These are phyloP conservation scores for Temnopleurus reevesii DNA, from an alignment of 53 echinoderm and acorn worm genomes.

Conservation along the genomic window DNA sequence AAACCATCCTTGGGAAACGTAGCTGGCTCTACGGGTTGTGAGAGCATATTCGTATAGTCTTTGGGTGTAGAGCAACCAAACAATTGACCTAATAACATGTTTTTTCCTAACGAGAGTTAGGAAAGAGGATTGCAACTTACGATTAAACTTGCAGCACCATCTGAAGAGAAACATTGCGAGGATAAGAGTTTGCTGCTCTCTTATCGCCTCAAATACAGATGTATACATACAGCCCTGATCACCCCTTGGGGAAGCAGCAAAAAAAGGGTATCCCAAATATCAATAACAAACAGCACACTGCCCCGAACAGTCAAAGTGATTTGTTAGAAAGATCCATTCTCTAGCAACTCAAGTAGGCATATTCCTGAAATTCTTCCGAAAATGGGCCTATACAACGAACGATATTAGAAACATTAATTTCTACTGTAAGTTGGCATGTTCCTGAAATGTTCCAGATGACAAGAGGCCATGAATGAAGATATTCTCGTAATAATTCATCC, in stretches of 20 bases:
- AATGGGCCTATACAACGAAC: background rate
- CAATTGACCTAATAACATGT: no score
- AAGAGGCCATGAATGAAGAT: background rate
- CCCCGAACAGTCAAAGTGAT: no score
- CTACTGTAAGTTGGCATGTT: background rate
- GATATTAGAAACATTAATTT: background rate
- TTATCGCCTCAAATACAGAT: background rate
- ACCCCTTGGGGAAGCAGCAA: constrained; percentile 13
- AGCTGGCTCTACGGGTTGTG: no score
- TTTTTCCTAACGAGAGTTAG: background rate
- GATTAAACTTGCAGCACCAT: constrained; percentile 22
- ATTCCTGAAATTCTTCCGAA: no score
- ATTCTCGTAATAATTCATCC: background rate
- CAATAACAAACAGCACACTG: background rate
- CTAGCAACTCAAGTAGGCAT: no score
- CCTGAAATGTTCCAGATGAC: background rate
- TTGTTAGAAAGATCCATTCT: no score
- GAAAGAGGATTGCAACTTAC: background rate
- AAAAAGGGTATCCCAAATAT: background rate
- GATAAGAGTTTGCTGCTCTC: background rate
- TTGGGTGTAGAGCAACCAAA: no score
- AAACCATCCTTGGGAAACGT: no score
- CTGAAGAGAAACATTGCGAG: background rate
- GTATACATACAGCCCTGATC: background rate
- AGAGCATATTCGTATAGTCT: no score